Evolutionary conservation across 64 coral and sea anemone genomes (phyloP).

Genomic region (Hydrozoanthus tunicans): DNA sequence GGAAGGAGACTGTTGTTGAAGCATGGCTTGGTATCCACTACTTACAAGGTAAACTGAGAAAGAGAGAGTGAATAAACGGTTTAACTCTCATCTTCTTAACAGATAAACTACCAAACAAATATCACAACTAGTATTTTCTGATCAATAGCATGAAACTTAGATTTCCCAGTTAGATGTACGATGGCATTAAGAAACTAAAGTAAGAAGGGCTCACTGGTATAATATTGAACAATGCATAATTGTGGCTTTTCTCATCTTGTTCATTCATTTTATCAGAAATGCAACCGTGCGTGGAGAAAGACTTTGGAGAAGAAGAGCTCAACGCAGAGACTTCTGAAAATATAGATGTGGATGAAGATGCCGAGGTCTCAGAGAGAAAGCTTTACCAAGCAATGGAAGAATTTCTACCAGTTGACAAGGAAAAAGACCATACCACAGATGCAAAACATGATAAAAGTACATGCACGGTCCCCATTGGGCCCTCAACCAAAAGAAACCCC

Average conservation of each 20-base stretch:
- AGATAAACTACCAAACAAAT: not conserved
- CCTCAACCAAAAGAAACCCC: not conserved
- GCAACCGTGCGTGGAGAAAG: not conserved
- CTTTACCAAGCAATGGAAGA: slow-evolving; percentile 32
- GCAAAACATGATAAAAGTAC: not conserved
- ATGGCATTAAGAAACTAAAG: not conserved
- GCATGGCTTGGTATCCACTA: slow-evolving; percentile 39
- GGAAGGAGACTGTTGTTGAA: slow-evolving; percentile 47
- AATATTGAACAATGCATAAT: not conserved
- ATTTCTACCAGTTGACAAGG: slow-evolving; percentile 1
- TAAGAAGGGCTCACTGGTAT: not conserved
- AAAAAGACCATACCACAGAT: not conserved
- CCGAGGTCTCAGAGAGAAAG: slow-evolving; percentile 28
- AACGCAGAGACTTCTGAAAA: not conserved
- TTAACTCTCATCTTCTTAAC: not conserved
- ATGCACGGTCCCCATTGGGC: not conserved
- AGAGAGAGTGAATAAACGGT: not conserved
- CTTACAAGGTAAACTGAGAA: slow-evolving; percentile 5
- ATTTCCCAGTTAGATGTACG: not conserved
- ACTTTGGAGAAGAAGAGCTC: not conserved
- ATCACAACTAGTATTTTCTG: not conserved
- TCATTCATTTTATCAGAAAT: not conserved
- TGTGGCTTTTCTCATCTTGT: not conserved
- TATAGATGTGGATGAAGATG: slow-evolving; percentile 38
- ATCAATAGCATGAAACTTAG: not conserved